Evolutionary conservation across 2,888 invertebrate genomes (phyloP).

Genomic region (Orgyia antiqua): DNA sequence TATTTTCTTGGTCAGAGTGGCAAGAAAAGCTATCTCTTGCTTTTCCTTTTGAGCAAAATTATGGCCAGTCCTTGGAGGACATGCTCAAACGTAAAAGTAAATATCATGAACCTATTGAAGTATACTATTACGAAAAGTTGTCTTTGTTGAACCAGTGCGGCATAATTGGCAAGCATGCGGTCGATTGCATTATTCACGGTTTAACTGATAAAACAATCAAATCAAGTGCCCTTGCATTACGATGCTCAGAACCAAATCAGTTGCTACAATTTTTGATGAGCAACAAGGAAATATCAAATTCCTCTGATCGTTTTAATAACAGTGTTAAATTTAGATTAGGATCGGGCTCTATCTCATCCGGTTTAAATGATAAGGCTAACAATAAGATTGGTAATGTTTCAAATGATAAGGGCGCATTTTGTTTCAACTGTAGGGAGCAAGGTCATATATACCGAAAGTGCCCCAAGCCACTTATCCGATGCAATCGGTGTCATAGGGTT

Average conservation of each 20-base stretch:
- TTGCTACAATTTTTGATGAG: slow-evolving; percentile 6
- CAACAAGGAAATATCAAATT: too few species aligned
- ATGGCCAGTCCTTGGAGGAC: slow-evolving; percentile 5
- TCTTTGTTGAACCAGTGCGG: slow-evolving; percentile 10
- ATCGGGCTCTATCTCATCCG: too few species aligned
- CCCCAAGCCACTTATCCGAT: slow-evolving; percentile 1
- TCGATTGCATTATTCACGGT: slow-evolving; percentile 13
- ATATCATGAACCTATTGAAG: slow-evolving; percentile 3
- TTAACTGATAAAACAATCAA: slow-evolving; percentile 12
- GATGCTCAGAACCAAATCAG: slow-evolving; percentile 12
- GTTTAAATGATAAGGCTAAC: not conserved
- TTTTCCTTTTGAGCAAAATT: slow-evolving; percentile 6
- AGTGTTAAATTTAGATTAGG: too few species aligned
- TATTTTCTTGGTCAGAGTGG: not conserved
- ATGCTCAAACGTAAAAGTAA: slow-evolving; percentile 8
- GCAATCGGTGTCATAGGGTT: slow-evolving; percentile 1
- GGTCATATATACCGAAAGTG: not conserved
- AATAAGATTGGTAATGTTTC: not conserved
- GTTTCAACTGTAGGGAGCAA: not conserved
- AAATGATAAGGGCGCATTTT: not conserved
- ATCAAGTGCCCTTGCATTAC: slow-evolving; percentile 13
- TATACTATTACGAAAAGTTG: slow-evolving; percentile 8
- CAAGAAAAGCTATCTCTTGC: not conserved
- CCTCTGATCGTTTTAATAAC: too few species aligned
- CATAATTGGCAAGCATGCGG: slow-evolving; percentile 9